Evolutionary conservation across 1,140 invertebrate genomes (phyloP).

Genomic region (Ceratitis capitata): DNA sequence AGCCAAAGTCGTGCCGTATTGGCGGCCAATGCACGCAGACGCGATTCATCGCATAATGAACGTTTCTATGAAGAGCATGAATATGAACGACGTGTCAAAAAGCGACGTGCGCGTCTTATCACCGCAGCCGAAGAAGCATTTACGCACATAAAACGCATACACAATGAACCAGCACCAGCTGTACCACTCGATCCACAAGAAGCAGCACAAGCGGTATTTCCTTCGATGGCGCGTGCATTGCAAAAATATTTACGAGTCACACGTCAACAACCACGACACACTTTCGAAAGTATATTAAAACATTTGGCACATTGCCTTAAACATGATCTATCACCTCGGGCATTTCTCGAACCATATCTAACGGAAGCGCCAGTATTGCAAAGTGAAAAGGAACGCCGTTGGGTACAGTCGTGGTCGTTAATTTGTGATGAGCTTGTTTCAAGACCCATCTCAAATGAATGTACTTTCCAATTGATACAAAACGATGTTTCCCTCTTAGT

Average conservation of each 20-base stretch:
- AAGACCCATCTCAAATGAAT: slow-evolving; percentile 81
- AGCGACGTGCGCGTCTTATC: slow-evolving; percentile 86
- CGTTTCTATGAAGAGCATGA: slow-evolving; percentile 98
- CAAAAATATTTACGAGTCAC: slow-evolving; percentile 97
- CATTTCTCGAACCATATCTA: slow-evolving; percentile 91
- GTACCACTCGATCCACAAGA: slow-evolving; percentile 91
- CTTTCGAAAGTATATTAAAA: slow-evolving; percentile 86
- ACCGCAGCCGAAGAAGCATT: slow-evolving; percentile 97
- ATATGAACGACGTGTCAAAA: slow-evolving; percentile 91
- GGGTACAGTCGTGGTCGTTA: slow-evolving; percentile 90
- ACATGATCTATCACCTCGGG: slow-evolving; percentile 91
- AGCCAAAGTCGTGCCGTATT: slow-evolving; percentile 75
- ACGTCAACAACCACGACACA: slow-evolving; percentile 92
- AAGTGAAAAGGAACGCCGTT: slow-evolving; percentile 80
- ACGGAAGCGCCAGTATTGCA: slow-evolving; percentile 80
- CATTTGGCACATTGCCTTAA: slow-evolving; percentile 91
- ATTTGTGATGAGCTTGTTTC: slow-evolving; percentile 91
- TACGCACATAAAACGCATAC: slow-evolving; percentile 89
- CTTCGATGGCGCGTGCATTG: slow-evolving; percentile 91
- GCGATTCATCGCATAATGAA: slow-evolving; percentile 94
- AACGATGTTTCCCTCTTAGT: slow-evolving; percentile 93
- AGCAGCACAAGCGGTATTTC: slow-evolving; percentile 96
- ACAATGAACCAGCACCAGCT: slow-evolving; percentile 72
- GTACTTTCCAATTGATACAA: slow-evolving; percentile 91
- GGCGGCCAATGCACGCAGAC: slow-evolving; percentile 75